Evolutionary conservation across 2,888 invertebrate genomes (phyloP).

Genomic region (Leptothorax acervorum): DNA sequence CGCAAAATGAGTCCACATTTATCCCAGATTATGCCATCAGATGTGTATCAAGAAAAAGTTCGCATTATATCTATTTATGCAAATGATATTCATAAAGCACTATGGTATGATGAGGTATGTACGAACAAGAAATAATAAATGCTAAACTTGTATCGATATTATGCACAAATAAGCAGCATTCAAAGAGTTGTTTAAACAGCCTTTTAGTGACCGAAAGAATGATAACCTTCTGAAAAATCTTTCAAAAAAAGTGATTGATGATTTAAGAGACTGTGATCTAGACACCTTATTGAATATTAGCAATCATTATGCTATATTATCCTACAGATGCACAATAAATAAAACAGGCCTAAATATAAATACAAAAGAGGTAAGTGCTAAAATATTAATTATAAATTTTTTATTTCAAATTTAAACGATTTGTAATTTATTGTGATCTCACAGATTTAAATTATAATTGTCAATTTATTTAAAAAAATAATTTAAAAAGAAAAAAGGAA

Average conservation of each 20-base stretch:
- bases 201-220: constrained; percentile 66
- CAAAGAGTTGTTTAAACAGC: constrained; percentile 56
- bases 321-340: constrained; percentile 73
- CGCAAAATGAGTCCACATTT: constrained; percentile 67
- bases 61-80: constrained; percentile 70
- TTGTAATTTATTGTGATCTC: neutral
- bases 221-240: constrained; percentile 74
- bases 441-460: neutral
- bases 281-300: constrained; percentile 75
- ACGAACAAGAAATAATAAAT: constrained; percentile 8
- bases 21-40: constrained; percentile 50
- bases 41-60: constrained; percentile 58
- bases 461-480: neutral
- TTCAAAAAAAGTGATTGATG: constrained; percentile 64
- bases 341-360: constrained; percentile 71
- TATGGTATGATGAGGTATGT: constrained; percentile 77
- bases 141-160: neutral
- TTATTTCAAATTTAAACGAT: neutral
- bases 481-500: neutral
- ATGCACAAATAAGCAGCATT: constrained; percentile 8
- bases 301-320: constrained; percentile 79
- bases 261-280: constrained; percentile 67
- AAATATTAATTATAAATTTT: constrained; percentile 9
- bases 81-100: constrained; percentile 74
- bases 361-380: constrained; percentile 70